Evolutionary conservation across 1,140 invertebrate species (phyloP), one percentile per base, ranked within the genome.

Genomic region (Drosophila teissieri): DNA sequence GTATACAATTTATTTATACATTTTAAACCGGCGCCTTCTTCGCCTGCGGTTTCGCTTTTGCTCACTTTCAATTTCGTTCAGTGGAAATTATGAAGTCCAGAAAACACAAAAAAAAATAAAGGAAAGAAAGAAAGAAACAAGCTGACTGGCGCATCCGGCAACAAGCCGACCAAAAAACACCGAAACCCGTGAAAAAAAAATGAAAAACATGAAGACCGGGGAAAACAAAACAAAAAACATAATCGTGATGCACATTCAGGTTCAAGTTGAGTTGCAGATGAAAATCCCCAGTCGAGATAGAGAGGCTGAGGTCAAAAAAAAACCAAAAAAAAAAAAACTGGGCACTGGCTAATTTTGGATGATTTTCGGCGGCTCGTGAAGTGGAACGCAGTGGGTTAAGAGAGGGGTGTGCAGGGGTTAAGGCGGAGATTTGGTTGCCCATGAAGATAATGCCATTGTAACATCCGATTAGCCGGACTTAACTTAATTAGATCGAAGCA

Each of bases 381-480:
- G 62, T 62, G 22, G 34, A 15, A 31, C 34, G 11, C 19, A 12
- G 4, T 14, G 57, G 31, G 44, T 15, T 39, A 15, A 45, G 40
- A 22, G 54, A 15, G 40, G n/a, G 36, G 27, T 15, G n/a, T 15
- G 10, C 8, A 4, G 46, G 62, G 48, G 1, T 37, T 54, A 15
- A 22, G 62, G n/a, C 12, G 11, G n/a, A 17, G 40, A 19, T 57
- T 46, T 24, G 42, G 52, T 8, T 22, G 34, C 34, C 42, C 75
- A 57, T 58, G 53, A 58, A 79, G 68, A 79, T 73, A 58, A 57
- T 73, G 40, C 53, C 74, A 54, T 78, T 78, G 74, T 78, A 27
- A 15, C 36, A n/a, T 31, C 37, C 64, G 64, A 68, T 65, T 65
- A 68, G 37, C 46, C 27, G 46, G 46, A 5, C 37, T 52, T n/a